Evolutionary conservation across 2,113 vertebrate genomes (phyloP), one percentile per base, ranked within the genome.

Genomic region (Sinocyclocheilus anophthalmus): DNA sequence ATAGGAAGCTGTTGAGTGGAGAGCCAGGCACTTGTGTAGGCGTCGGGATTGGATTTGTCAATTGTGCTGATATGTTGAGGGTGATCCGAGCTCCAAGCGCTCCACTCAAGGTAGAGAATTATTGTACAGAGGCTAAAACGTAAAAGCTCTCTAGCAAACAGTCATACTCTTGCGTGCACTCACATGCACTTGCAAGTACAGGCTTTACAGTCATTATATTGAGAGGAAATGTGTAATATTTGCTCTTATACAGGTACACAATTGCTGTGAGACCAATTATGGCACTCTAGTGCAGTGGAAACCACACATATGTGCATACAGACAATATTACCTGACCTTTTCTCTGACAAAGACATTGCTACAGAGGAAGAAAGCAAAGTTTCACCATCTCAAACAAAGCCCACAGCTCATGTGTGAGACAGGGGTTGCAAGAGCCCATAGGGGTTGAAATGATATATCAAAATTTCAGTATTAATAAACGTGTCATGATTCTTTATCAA

Each of bases 61-160:
- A 87, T 87, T 53, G 55, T 81, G 70, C 76, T 84, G 87, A 88
- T 86, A 84, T 89, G 87, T 88, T 50, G 75, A 69, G 76, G 86
- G 24, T 45, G 87, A 84, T 84, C 63, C 33, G 30, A 85, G 86
- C 70, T 76, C n/a, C 63, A 57, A 84, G 65, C 59, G 22, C 55
- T 50, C 63, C 81, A 65, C 48, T 70, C 81, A 81, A 33, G n/a
- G 39, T 87, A 13, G 67, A 81, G 26, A 73, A 79, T 30, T 59
- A 83, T 14, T 59, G 65, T 57, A 81, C 13, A 79, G 42, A 82
- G 14, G 45, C 75, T 33, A 22, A 63, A 57, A 69, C 16, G 24
- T 69, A 82, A 42, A 86, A 77, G 73, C 70, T 24, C 37, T 79
- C 78, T 59, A 55, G 42, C 81, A 67, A 72, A 65, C 22, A 63